A percentile compares a stretch with the other conserved stretches of the same genome.
phyloP scores from a whole-genome alignment of 2,888 invertebrate species.

The Sialis lutaria region DNA sequence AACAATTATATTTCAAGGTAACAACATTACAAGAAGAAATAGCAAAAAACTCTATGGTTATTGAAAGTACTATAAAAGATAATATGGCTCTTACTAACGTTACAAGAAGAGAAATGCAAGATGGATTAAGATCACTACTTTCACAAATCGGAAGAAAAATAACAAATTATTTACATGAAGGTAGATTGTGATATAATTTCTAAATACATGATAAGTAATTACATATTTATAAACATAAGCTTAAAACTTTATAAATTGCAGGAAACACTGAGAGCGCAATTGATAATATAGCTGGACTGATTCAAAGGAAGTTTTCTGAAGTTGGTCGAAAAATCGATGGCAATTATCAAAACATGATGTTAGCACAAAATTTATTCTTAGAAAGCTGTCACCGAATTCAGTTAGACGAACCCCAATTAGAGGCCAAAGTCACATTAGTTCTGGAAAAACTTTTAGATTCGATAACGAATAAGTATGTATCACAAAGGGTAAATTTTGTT shows the following conservation, averaged over 20 bases:
- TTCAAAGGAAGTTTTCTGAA: constrained; percentile 15
- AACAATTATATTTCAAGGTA: not conserved
- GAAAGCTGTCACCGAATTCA: constrained; percentile 49
- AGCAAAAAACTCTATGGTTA: constrained; percentile 12
- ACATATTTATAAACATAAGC: not conserved
- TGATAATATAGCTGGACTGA: constrained; percentile 9
- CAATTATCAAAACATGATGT: constrained; percentile 38
- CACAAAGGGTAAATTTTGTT: not conserved
- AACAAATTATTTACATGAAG: constrained; percentile 9
- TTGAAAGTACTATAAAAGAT: constrained; percentile 27
- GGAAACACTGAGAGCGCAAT: constrained; percentile 10
- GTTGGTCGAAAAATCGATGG: constrained; percentile 21
- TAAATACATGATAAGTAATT: not conserved
- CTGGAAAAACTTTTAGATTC: constrained; percentile 43
- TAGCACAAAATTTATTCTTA: constrained; percentile 43
- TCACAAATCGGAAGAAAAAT: constrained; percentile 26
- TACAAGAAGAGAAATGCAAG: constrained; percentile 34
- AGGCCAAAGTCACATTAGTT: constrained; percentile 39
- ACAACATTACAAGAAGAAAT: not conserved
- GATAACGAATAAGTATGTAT: constrained; percentile 39
- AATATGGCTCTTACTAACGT: constrained; percentile 32
- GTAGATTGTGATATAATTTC: too few species aligned
- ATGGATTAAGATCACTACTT: constrained; percentile 28
- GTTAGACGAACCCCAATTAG: constrained; percentile 39
- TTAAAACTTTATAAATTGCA: constrained; percentile 5